These are phyloP conservation scores for Oligia latruncula DNA, from an alignment of 2,888 invertebrate species.

Conservation along the genomic window DNA sequence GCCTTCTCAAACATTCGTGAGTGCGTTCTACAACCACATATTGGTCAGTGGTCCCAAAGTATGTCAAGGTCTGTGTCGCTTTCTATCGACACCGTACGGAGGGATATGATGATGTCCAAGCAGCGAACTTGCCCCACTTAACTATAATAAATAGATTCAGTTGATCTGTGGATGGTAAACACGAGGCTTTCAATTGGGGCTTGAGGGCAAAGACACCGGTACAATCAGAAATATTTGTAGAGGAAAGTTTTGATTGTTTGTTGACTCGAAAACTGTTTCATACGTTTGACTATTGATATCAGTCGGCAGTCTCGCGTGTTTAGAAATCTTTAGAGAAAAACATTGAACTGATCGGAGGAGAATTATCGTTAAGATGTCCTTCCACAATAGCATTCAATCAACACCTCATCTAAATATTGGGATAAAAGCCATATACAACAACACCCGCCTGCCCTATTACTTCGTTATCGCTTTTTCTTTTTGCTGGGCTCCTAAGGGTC, in stretches of 20 bases:
- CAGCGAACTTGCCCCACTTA: slow-evolving; percentile 49
- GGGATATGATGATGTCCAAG: slow-evolving; percentile 31
- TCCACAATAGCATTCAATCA: not conserved
- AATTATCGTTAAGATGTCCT: slow-evolving; percentile 1
- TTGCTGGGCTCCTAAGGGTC: no score
- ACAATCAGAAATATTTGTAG: not conserved
- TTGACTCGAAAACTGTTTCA: not conserved
- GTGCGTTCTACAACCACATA: slow-evolving; percentile 17
- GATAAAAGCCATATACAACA: not conserved
- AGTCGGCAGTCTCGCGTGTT: not conserved
- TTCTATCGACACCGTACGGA: slow-evolving; percentile 51
- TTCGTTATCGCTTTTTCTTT: no score
- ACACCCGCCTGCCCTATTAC: no score
- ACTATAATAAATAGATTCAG: slow-evolving; percentile 12
- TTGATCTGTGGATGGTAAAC: slow-evolving; percentile 14
- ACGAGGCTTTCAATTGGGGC: slow-evolving; percentile 24
- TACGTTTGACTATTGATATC: not conserved
- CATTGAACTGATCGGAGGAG: not conserved
- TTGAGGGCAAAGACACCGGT: slow-evolving; percentile 8
- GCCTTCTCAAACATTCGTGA: not conserved
- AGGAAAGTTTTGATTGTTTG: slow-evolving; percentile 13
- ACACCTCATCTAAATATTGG: not conserved
- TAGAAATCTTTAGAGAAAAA: not conserved
- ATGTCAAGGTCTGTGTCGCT: slow-evolving; percentile 63
- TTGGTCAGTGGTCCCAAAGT: slow-evolving; percentile 43